These are phyloP conservation scores for Coenonympha glycerion DNA, from an alignment of 2,888 invertebrate genomes.

Conservation along the genomic window DNA sequence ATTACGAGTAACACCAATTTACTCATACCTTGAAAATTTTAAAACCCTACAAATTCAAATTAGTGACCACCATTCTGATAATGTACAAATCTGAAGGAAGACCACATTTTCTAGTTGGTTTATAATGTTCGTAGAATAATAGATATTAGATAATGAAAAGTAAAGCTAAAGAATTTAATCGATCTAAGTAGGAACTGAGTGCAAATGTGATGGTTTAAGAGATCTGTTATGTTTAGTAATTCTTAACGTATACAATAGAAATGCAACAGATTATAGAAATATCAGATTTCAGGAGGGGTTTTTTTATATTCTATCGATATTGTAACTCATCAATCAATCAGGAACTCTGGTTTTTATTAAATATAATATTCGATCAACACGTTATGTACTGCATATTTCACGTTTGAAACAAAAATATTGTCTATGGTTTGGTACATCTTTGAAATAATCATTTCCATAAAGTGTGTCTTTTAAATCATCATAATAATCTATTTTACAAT, in stretches of 20 bases:
- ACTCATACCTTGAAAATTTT: constrained; percentile 36
- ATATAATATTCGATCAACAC: constrained; percentile 20
- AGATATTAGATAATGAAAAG: constrained; percentile 41
- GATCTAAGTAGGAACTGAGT: constrained; percentile 75
- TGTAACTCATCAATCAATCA: constrained; percentile 34
- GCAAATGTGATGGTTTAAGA: constrained; percentile 61
- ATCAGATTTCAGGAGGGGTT: constrained; percentile 25
- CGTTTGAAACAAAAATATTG: constrained; percentile 18
- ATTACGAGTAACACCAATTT: constrained; percentile 36
- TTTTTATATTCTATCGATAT: constrained; percentile 31
- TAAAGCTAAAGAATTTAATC: constrained; percentile 61
- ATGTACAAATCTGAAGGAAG: constrained; percentile 45
- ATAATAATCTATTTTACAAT: constrained; percentile 24
- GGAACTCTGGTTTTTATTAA: constrained; percentile 37
- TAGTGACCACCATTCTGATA: constrained; percentile 1
- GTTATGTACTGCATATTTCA: constrained; percentile 21
- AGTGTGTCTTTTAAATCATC: constrained; percentile 22
- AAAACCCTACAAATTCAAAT: not conserved
- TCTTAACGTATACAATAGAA: constrained; percentile 57
- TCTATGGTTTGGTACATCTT: constrained; percentile 18
- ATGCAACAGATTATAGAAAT: constrained; percentile 55
- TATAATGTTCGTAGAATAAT: constrained; percentile 37
- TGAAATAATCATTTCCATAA: constrained; percentile 14
- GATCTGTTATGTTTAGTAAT: constrained; percentile 50
- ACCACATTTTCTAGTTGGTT: constrained; percentile 53